Evolutionary conservation across 2,797 vertebrate species (phyloP).

Genomic region (Microctenopoma steveboyesi): DNA sequence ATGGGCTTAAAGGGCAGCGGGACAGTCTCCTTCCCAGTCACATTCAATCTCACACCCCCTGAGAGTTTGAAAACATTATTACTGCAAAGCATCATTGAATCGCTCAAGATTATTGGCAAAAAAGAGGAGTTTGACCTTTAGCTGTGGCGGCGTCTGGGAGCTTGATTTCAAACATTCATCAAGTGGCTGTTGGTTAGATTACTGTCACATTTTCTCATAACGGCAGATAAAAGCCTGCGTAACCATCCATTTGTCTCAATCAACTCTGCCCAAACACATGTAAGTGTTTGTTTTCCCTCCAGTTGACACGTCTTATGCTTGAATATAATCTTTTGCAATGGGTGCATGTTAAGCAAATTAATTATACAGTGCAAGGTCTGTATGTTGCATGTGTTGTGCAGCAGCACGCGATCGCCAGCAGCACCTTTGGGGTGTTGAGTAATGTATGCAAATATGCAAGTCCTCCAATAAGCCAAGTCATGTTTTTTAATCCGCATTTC

Average conservation of each 20-base stretch:
- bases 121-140: conserved; percentile 28
- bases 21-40: conserved; percentile 16
- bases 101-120: conserved; percentile 27
- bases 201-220: conserved; percentile 15
- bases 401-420: conserved; percentile 36
- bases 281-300: conserved; percentile 17
- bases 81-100: conserved; percentile 6
- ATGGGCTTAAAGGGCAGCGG: conserved; percentile 62
- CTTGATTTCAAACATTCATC: conserved; percentile 14
- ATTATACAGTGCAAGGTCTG: conserved; percentile 12
- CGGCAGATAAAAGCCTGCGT: background rate
- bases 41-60: conserved; percentile 23
- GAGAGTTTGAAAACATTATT: conserved; percentile 23
- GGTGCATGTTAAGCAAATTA: conserved; percentile 45
- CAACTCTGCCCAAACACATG: background rate
- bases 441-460: conserved; percentile 51
- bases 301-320: conserved; percentile 13
- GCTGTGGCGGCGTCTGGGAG: background rate
- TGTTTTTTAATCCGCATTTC: conserved; percentile 62
- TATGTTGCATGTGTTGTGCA: conserved; percentile 41
- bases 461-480: conserved; percentile 29
- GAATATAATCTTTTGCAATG: conserved; percentile 14
- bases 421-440: conserved; percentile 26
- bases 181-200: conserved; percentile 7
- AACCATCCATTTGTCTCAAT: conserved; percentile 11